Percentiles rank a stretch among this genome's conserved stretches.
phyloP scores from a whole-genome alignment of 2,888 invertebrate genomes.

The Stenichneumon culpator region DNA sequence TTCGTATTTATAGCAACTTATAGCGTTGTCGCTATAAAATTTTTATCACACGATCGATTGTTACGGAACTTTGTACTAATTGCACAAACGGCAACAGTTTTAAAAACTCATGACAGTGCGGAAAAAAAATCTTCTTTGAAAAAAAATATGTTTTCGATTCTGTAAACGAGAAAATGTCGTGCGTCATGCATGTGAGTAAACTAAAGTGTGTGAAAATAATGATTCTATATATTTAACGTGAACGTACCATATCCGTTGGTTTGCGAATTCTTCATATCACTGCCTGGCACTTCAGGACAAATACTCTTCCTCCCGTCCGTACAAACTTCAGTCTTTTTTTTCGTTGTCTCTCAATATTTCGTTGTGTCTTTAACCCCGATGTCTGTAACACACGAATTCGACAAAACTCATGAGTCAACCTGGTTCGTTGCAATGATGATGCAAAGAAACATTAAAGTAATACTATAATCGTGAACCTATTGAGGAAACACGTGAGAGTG shows the following conservation, averaged over 20 bases:
- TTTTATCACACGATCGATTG: background rate
- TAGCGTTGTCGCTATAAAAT: background rate
- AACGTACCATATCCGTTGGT: slow-evolving; percentile 81
- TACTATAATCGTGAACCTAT: background rate
- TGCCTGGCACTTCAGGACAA: slow-evolving; percentile 69
- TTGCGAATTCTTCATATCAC: slow-evolving; percentile 82
- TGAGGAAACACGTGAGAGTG: background rate
- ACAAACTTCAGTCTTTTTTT: slow-evolving; percentile 2
- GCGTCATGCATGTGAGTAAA: background rate
- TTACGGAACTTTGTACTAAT: background rate
- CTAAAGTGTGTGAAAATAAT: slow-evolving; percentile 2
- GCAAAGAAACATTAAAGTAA: background rate
- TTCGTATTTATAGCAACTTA: background rate
- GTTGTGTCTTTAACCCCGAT: slow-evolving; percentile 53
- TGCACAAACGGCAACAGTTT: background rate
- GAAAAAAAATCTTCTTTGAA: background rate
- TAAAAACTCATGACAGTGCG: background rate
- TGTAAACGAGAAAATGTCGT: background rate
- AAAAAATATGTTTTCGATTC: background rate
- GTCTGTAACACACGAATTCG: slow-evolving; percentile 75
- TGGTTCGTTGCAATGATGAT: background rate
- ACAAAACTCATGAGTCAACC: slow-evolving; percentile 24
- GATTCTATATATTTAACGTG: slow-evolving; percentile 39
- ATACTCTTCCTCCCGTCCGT: slow-evolving; percentile 30
- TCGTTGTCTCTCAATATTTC: slow-evolving; percentile 37